Percentiles rank a stretch among this genome's conserved stretches.
These are phyloP conservation scores for Thoracochromis brauschi DNA, from an alignment of 2,113 vertebrate species.

Conservation along the genomic window DNA sequence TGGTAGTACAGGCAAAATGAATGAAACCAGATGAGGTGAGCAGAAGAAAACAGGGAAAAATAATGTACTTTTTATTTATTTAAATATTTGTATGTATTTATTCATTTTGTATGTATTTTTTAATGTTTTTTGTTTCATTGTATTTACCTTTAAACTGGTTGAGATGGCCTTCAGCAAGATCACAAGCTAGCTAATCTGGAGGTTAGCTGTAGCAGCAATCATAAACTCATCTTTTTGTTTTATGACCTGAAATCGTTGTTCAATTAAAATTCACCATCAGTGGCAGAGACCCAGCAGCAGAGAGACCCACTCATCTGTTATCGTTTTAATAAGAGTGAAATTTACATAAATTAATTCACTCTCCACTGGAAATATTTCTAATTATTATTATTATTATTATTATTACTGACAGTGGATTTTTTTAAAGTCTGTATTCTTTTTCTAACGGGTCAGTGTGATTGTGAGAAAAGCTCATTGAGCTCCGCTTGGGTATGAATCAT, in stretches of 20 bases:
- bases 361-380: rapidly evolving
- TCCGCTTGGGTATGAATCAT: rapidly evolving
- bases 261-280: not conserved
- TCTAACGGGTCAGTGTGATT: rapidly evolving
- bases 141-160: not conserved
- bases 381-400: rapidly evolving
- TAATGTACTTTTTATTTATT: not conserved
- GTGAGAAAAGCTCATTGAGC: rapidly evolving
- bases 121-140: not conserved
- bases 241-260: not conserved
- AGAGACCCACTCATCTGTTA: not conserved
- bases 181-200: not conserved
- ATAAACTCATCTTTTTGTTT: not conserved
- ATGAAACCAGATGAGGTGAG: not conserved
- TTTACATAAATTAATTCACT: not conserved
- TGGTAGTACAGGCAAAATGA: not conserved
- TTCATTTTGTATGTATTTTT: not conserved
- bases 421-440: not conserved
- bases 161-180: not conserved
- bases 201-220: not conserved
- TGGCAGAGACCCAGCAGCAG: not conserved
- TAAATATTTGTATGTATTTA: not conserved
- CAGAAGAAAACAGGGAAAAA: not conserved
- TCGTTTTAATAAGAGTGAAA: not conserved
- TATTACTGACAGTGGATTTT: not conserved